Evolutionary conservation across 2,888 invertebrate species (phyloP).

Genomic region (Clunio marinus): DNA sequence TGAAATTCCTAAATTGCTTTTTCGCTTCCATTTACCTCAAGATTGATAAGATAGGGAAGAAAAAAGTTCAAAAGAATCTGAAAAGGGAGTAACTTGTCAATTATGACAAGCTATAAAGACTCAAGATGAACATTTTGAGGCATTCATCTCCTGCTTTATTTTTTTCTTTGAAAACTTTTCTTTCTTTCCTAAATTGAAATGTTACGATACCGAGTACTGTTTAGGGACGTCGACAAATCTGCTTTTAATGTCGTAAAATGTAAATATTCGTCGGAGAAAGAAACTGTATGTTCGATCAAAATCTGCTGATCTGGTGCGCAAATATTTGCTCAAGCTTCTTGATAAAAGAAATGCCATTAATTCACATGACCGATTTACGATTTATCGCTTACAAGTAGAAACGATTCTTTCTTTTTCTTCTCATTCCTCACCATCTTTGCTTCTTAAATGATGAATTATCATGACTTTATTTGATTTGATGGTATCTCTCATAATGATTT

Average conservation of each 20-base stretch:
- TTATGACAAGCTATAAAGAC: conserved; percentile 25
- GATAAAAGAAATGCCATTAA: no score
- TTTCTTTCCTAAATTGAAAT: background rate
- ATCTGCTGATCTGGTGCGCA: conserved; percentile 18
- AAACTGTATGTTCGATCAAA: no score
- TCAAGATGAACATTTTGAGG: background rate
- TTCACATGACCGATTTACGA: conserved; percentile 13
- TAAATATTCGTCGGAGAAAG: conserved; percentile 17
- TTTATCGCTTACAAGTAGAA: background rate
- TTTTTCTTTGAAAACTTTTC: background rate
- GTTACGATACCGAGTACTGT: background rate
- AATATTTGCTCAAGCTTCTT: no score
- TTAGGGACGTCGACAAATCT: background rate
- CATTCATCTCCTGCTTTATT: background rate
- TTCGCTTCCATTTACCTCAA: no score
- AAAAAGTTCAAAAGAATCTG: background rate
- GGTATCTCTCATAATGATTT: conserved; percentile 22
- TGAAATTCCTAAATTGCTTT: no score
- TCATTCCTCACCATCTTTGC: background rate
- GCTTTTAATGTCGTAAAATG: conserved; percentile 1
- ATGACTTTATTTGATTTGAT: conserved; percentile 24
- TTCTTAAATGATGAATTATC: conserved; percentile 18
- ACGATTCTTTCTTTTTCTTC: background rate
- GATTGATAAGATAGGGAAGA: background rate
- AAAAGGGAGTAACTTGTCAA: conserved; percentile 25